Conservation (phyloP, 2,888 invertebrate genomes). For the Lasioglossum calceatum region DNA sequence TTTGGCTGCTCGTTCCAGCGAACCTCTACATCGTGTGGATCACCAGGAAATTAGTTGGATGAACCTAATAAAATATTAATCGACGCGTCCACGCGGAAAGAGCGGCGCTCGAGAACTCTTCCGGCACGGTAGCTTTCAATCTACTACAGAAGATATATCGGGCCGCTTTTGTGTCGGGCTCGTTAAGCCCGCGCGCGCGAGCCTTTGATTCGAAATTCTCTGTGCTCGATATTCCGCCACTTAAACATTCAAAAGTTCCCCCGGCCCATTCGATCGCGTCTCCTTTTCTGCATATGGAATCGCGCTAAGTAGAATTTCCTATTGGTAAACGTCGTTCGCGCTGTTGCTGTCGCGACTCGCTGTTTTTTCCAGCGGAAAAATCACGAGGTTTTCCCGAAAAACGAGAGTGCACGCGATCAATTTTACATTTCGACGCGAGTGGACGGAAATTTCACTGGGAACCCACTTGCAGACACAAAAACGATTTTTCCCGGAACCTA, state of each 20-base stretch:
- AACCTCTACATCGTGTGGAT: background rate
- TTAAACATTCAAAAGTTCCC: constrained; percentile 3
- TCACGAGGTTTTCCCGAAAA: background rate
- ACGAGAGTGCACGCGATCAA: background rate
- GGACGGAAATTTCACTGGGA: too few species aligned
- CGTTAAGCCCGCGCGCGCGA: background rate
- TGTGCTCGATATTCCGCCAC: background rate
- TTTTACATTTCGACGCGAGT: too few species aligned
- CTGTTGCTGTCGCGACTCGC: background rate
- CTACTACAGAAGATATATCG: background rate
- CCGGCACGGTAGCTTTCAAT: background rate
- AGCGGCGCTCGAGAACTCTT: constrained; percentile 3
- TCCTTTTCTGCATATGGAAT: background rate
- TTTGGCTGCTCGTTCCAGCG: too few species aligned
- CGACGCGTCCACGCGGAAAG: background rate
- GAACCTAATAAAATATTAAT: background rate
- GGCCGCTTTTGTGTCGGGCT: background rate
- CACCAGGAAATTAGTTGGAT: background rate
- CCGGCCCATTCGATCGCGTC: background rate
- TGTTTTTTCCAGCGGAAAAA: background rate
- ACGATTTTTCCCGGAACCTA: too few species aligned
- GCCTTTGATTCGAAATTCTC: constrained; percentile 1
- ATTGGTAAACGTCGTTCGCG: background rate
- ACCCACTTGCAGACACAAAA: too few species aligned
- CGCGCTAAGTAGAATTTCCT: background rate